These are phyloP conservation scores for Onychostruthus taczanowskii DNA, from an alignment of 2,113 vertebrate genomes.

Conservation along the genomic window DNA sequence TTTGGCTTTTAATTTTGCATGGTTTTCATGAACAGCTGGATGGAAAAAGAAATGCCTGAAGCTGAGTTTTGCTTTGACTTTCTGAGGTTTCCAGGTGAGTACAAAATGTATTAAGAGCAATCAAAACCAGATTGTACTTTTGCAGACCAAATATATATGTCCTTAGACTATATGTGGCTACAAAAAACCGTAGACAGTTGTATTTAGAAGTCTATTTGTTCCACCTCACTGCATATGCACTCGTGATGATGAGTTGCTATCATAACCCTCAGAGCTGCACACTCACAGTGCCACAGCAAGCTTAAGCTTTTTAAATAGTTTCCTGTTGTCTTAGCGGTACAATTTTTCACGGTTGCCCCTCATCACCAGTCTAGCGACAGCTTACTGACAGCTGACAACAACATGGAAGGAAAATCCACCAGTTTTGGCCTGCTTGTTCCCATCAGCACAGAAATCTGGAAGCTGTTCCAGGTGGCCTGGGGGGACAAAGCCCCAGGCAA, in stretches of 20 bases:
- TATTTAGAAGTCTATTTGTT: background rate
- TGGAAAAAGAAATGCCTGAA: background rate
- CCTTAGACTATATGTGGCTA: background rate
- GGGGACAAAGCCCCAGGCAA: background rate
- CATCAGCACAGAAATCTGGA: background rate
- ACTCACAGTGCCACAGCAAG: background rate
- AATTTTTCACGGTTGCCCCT: background rate
- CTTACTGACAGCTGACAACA: background rate
- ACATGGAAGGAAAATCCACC: background rate
- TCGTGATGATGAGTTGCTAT: background rate
- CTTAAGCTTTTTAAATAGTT: background rate
- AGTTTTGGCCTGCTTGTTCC: background rate
- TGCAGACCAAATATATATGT: background rate
- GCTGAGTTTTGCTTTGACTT: background rate
- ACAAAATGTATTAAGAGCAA: background rate
- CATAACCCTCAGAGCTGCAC: background rate
- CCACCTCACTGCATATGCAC: background rate
- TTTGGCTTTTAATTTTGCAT: background rate
- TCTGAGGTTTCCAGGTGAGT: background rate
- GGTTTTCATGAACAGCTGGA: background rate
- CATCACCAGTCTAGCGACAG: background rate
- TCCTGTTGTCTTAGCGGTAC: background rate
- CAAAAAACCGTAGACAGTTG: background rate
- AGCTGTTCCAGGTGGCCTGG: background rate
- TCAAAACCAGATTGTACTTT: background rate